Evolutionary conservation across 2,888 invertebrate genomes (phyloP).

Genomic region (Oscheius myriophilus): DNA sequence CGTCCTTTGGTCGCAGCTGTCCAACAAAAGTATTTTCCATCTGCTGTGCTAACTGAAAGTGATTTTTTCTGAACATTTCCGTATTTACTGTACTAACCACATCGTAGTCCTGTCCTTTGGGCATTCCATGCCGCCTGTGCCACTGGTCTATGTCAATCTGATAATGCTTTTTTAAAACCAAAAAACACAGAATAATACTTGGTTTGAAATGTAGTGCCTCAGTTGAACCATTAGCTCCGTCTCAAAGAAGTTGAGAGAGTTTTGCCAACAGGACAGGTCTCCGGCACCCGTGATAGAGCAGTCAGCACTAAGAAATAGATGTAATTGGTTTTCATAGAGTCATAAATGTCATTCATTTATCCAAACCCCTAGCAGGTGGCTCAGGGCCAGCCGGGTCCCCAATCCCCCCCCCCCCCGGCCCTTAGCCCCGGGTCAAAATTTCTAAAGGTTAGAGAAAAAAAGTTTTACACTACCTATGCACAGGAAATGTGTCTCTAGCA

Average conservation of each 20-base stretch:
- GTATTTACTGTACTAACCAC: too few relatives aligned
- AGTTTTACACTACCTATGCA: too few relatives aligned
- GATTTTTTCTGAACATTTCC: too few relatives aligned
- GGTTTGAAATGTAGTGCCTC: constrained; percentile 61
- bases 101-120: constrained; percentile 42
- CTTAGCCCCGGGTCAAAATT: too few relatives aligned
- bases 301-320: constrained; percentile 36
- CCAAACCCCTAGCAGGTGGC: too few relatives aligned
- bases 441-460: too few relatives aligned
- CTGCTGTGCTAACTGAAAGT: background rate
- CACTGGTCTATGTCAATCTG: constrained; percentile 62
- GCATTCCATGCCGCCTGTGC: constrained; percentile 48
- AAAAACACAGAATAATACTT: constrained; percentile 12
- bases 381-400: too few relatives aligned
- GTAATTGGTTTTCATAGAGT: constrained; percentile 2
- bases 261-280: constrained; percentile 54
- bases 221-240: constrained; percentile 54
- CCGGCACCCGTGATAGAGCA: constrained; percentile 43
- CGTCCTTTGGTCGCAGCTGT: background rate
- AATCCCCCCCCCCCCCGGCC: too few relatives aligned
- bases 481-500: too few relatives aligned
- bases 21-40: background rate
- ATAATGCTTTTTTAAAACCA: background rate
- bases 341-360: too few relatives aligned
- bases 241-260: constrained; percentile 54